Base-by-base conservation (phyloP, 2,888 invertebrate species). In the Gymnocheta viridis region DNA sequence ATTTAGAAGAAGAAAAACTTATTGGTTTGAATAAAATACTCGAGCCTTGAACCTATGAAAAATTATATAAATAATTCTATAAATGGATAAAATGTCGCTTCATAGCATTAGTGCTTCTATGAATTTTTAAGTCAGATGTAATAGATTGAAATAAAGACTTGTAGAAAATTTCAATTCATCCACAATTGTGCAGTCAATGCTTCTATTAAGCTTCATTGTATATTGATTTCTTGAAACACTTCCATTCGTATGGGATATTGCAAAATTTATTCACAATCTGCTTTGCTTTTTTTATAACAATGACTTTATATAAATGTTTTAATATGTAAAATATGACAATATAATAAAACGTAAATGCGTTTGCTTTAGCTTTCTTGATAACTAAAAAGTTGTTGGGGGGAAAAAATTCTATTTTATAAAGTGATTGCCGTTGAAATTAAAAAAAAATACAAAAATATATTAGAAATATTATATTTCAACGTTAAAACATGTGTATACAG, bases 281-380 rank as follows among this genome's bases (percentile, higher is more conserved):
- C 41, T 41, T 32, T 32, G 38, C 12, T n/a, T n/a, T 6, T 19
- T 49, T 49, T 19, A 22, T 7, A 22, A 19, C 49, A 49, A 49
- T 49, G 22, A 4, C 22, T 22, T 3, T 49, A 22, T 22, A 0
- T 22, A 49, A 12, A 22, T 6, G 9, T 3, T 49, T 22, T 22
- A 22, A 22, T 12, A 22, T 22, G 4, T 22, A 4, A 22, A 2
- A 49, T 4, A 22, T 3, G 12, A 22, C 0, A 14, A 29, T n/a
- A n/a, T 54, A 76, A 69, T 47, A 54, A 41, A 77, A 72, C 51
- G 72, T 54, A 74, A 81, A 81, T 54, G n/a, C 22, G 17, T 49
- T 76, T 44, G 32, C 54, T 66, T 44, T 56, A 14, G 24, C 27
- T 7, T 10, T 51, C 5, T 27, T n/a, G 27, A 10, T 27, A 54